Percentiles rank a stretch among this genome's conserved stretches.
Conservation (phyloP, 1,140 invertebrate species). For the Drosophila ogumai region DNA sequence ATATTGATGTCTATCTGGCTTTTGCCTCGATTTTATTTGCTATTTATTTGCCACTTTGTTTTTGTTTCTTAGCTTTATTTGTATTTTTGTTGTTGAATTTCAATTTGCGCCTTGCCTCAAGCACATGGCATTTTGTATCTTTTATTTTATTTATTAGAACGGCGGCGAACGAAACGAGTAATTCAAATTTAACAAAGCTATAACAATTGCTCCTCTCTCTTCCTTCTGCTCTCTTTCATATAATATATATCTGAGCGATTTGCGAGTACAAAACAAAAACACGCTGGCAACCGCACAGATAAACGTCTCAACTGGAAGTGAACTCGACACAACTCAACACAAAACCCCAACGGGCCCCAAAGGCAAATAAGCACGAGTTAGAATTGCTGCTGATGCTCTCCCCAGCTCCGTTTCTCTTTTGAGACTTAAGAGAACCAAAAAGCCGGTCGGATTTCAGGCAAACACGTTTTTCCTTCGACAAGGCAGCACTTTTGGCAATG, state of each 20-base stretch:
- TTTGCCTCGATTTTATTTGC: slow-evolving; percentile 25
- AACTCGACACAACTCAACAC: slow-evolving; percentile 50
- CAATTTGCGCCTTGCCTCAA: slow-evolving; percentile 63
- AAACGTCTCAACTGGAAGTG: slow-evolving; percentile 83
- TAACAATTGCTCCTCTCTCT: slow-evolving; percentile 38
- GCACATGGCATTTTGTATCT: slow-evolving; percentile 60
- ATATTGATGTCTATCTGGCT: slow-evolving; percentile 48
- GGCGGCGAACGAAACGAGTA: slow-evolving; percentile 61
- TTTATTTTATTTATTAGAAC: slow-evolving; percentile 27
- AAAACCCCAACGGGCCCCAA: slow-evolving; percentile 45
- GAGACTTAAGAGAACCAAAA: slow-evolving; percentile 31
- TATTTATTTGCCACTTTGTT: slow-evolving; percentile 39
- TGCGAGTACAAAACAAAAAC: slow-evolving; percentile 52
- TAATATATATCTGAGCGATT: slow-evolving; percentile 39
- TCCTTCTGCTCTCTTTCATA: slow-evolving; percentile 43
- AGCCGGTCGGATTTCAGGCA: slow-evolving; percentile 26
- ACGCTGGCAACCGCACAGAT: slow-evolving; percentile 74
- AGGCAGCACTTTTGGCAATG: slow-evolving; percentile 18
- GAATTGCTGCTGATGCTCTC: slow-evolving; percentile 32
- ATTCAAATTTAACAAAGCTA: slow-evolving; percentile 72
- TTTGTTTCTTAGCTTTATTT: slow-evolving; percentile 17
- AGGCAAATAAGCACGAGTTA: slow-evolving; percentile 72
- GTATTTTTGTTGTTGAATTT: slow-evolving; percentile 40
- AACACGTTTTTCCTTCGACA: slow-evolving; percentile 33
- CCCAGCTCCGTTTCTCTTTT: slow-evolving; percentile 3